Evolutionary conservation across 2,888 invertebrate genomes (phyloP), one percentile per base, ranked within the genome.

Genomic region (Camptogramma bilineatum): DNA sequence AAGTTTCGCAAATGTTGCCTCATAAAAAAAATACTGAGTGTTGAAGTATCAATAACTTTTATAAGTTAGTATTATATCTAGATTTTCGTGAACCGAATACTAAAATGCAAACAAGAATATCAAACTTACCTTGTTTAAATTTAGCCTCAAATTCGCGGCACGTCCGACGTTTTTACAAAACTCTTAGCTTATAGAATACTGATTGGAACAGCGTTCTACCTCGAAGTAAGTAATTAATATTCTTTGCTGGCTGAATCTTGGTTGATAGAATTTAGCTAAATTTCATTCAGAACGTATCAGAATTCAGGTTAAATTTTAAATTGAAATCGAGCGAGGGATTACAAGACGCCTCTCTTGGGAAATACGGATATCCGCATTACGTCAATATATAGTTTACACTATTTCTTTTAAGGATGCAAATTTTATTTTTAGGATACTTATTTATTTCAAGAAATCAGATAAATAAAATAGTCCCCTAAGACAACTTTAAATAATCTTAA

Each of bases 231-330:
- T 48, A 61, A 65, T 61, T 61, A 59, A 64, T 62, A 52, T 62
- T 59, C 47, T 58, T 56, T 53, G 52, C 48, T 42, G 31, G 56
- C 39, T 31, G 44, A 53, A 55, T 50, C 52, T 34, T 24, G 18
- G 39, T 53, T 61, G 17, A 63, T 62, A 52, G 47, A 54, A 64
- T 60, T 19, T 61, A 51, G 31, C 7, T n/a, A 31, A 52, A 65
- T 47, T 21, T 69, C 61, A 73, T 73, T 72, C 73, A 71, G 75
- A 74, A 73, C 61, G 70, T 69, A 73, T 67, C 57, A 59, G 69
- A 74, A 80, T 76, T 73, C 72, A 73, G 76, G 75, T 76, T 79
- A 73, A 72, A 78, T 82, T 79, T 80, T 76, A 78, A 80, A 83
- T 81, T 79, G 77, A 76, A 76, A 75, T 58, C 56, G 70, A 74